These are phyloP conservation scores for Orthosia gracilis DNA, from an alignment of 2,888 invertebrate genomes.

Conservation along the genomic window DNA sequence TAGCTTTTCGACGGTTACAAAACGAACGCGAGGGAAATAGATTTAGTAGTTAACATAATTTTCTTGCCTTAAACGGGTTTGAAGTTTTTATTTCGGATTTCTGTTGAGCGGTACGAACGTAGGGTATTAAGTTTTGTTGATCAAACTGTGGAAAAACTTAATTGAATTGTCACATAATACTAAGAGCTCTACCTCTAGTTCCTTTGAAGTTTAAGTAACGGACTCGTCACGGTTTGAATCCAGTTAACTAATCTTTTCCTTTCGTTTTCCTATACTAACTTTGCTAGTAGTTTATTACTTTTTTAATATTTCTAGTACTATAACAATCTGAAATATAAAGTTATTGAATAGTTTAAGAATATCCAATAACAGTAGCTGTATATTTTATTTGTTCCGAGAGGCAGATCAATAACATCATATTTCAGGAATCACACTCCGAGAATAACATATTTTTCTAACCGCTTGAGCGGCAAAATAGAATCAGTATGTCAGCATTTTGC, in stretches of 20 bases:
- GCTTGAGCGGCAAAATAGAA: slow-evolving; percentile 74
- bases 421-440: slow-evolving; percentile 70
- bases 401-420: slow-evolving; percentile 73
- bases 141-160: background rate
- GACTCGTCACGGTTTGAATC: background rate
- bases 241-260: background rate
- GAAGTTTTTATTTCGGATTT: slow-evolving; percentile 32
- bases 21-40: slow-evolving; percentile 60
- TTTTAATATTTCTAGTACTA: background rate
- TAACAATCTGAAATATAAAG: background rate
- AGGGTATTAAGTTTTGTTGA: background rate
- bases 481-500: slow-evolving; percentile 76
- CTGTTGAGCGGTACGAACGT: no score
- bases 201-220: background rate
- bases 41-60: slow-evolving; percentile 64
- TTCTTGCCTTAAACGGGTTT: slow-evolving; percentile 24
- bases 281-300: slow-evolving; percentile 5
- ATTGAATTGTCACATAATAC: background rate
- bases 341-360: background rate
- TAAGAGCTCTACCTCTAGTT: background rate
- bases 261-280: background rate
- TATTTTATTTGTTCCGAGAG: slow-evolving; percentile 51
- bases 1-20: slow-evolving; percentile 70
- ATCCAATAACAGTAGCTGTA: slow-evolving; percentile 15
- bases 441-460: slow-evolving; percentile 80